These are phyloP conservation scores for Dastarcus helophoroides DNA, from an alignment of 2,888 invertebrate genomes.

Conservation along the genomic window DNA sequence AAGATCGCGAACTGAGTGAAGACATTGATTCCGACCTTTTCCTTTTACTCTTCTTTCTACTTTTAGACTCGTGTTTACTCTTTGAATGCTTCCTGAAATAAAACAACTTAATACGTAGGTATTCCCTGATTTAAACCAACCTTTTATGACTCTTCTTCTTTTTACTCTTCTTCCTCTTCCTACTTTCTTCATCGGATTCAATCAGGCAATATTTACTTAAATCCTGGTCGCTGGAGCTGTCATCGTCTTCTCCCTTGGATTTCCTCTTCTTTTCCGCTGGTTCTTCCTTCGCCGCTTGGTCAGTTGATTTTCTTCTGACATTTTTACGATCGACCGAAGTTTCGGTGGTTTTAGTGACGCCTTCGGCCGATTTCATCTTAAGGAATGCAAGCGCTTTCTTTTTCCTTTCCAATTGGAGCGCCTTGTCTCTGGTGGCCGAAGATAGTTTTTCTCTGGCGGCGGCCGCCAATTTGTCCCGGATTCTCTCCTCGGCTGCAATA, in stretches of 20 bases:
- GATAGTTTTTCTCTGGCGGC: conserved; percentile 48
- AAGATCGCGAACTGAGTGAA: too few species aligned
- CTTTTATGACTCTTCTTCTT: conserved; percentile 41
- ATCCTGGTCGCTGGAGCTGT: conserved; percentile 8
- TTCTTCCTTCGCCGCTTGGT: conserved; percentile 26
- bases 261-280: conserved; percentile 7
- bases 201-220: conserved; percentile 7
- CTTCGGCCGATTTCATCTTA: conserved; percentile 31
- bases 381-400: conserved; percentile 71
- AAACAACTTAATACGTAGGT: conserved; percentile 8
- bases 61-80: conserved; percentile 24
- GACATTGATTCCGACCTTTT: too few species aligned
- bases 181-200: conserved; percentile 25
- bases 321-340: conserved; percentile 2
- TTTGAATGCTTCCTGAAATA: conserved; percentile 29
- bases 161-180: conserved; percentile 34
- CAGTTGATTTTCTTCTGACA: conserved; percentile 3
- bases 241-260: too few species aligned
- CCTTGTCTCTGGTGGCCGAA: conserved; percentile 40
- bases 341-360: background rate
- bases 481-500: conserved; percentile 42
- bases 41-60: conserved; percentile 28
- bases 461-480: conserved; percentile 46
- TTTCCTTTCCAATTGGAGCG: conserved; percentile 60
- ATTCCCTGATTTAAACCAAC: conserved; percentile 24